Evolutionary conservation across 2,888 invertebrate genomes (phyloP).

Genomic region (Polyploca ridens): DNA sequence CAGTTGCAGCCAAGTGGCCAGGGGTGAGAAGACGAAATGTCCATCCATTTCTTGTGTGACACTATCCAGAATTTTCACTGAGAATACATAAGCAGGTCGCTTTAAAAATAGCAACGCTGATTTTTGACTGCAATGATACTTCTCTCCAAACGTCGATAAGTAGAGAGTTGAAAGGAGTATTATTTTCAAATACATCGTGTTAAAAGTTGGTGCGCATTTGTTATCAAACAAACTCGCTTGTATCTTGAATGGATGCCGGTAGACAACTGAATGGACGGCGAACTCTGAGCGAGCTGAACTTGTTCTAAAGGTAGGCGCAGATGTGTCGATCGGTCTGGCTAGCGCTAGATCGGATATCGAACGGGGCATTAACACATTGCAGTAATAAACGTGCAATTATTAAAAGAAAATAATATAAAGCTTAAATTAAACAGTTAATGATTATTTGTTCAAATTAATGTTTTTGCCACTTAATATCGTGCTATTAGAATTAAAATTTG

Average conservation of each 20-base stretch:
- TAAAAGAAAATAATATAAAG: no score
- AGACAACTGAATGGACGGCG: neutral
- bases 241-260: neutral
- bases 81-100: constrained; percentile 60
- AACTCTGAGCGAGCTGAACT: neutral
- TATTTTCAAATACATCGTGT: constrained; percentile 44
- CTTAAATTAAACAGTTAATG: no score
- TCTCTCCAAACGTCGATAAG: constrained; percentile 21
- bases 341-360: neutral
- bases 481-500: no score
- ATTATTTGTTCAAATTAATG: no score
- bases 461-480: no score
- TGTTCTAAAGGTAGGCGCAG: constrained; percentile 5
- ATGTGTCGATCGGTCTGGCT: neutral
- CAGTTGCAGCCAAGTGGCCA: constrained; percentile 67
- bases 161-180: constrained; percentile 36
- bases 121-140: constrained; percentile 45
- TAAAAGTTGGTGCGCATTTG: constrained; percentile 12
- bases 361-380: neutral
- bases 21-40: constrained; percentile 69
- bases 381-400: no score
- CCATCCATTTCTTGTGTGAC: constrained; percentile 51
- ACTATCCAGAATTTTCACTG: constrained; percentile 57
- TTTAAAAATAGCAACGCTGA: constrained; percentile 48
- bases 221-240: constrained; percentile 1